Evolutionary conservation across 2,113 vertebrate species (phyloP).

Genomic region (Crotalus helleri): DNA sequence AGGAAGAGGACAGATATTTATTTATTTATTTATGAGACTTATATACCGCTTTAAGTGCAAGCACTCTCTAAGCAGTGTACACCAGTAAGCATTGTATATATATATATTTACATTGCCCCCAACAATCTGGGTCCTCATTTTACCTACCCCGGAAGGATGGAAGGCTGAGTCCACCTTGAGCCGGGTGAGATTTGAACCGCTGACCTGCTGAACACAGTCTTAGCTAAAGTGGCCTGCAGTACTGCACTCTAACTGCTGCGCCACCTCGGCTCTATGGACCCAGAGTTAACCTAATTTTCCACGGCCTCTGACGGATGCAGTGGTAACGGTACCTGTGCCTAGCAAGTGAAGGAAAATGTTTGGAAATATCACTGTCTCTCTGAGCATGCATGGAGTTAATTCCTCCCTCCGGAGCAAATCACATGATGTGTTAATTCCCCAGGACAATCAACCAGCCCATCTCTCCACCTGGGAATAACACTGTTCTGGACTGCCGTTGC

Average conservation of each 20-base stretch:
- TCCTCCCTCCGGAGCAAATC: neutral
- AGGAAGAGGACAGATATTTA: neutral
- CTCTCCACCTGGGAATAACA: neutral
- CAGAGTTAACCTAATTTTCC: neutral
- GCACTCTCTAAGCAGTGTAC: no score
- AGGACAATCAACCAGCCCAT: neutral
- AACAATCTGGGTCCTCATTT: no score
- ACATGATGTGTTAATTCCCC: neutral
- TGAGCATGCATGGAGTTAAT: neutral
- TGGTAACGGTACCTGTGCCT: neutral
- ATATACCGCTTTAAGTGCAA: no score
- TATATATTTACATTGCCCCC: no score
- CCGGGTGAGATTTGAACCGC: no score
- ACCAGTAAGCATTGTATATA: no score
- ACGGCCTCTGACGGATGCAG: neutral
- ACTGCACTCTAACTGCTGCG: no score
- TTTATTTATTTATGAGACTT: no score
- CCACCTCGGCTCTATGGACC: neutral
- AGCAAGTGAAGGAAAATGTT: neutral
- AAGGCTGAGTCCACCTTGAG: no score
- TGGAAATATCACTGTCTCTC: neutral
- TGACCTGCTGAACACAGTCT: no score
- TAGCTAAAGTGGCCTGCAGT: no score
- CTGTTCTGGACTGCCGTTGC: fast-evolving
- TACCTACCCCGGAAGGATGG: no score